Conservation (phyloP, 2,797 vertebrate species). For the Anguilla anguilla region DNA sequence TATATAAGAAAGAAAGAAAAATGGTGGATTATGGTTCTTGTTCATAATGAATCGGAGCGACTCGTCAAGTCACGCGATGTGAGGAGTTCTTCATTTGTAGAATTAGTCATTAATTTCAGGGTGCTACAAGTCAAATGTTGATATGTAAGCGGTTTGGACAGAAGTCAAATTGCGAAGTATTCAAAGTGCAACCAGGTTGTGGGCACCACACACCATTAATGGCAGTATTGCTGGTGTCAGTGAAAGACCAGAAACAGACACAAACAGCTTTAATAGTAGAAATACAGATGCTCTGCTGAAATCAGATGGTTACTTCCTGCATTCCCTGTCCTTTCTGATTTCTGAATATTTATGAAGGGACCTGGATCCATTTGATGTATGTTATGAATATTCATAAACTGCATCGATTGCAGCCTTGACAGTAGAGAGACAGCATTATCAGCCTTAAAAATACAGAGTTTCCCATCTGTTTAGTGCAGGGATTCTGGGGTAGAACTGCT, state of each 20-base stretch:
- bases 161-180: too few relatives aligned
- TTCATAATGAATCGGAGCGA: too few relatives aligned
- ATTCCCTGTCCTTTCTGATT: not conserved
- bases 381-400: conserved; percentile 1
- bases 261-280: too few relatives aligned
- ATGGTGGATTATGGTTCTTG: too few relatives aligned
- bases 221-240: not conserved
- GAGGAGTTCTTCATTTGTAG: too few relatives aligned
- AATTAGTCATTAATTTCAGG: too few relatives aligned
- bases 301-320: not conserved
- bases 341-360: not conserved
- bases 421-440: not conserved
- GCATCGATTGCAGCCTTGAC: not conserved
- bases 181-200: too few relatives aligned
- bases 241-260: not conserved
- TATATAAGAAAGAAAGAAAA: too few relatives aligned
- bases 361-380: not conserved
- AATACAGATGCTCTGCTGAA: not conserved
- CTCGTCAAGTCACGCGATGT: too few relatives aligned
- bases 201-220: not conserved
- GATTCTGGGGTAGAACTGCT: not conserved
- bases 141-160: too few relatives aligned
- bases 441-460: not conserved
- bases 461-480: not conserved
- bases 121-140: too few relatives aligned